A percentile compares a stretch with the other conserved stretches of the same genome.
phyloP scores from a whole-genome alignment of 2,113 vertebrate genomes.

The Dicerorhinus sumatrensis region DNA sequence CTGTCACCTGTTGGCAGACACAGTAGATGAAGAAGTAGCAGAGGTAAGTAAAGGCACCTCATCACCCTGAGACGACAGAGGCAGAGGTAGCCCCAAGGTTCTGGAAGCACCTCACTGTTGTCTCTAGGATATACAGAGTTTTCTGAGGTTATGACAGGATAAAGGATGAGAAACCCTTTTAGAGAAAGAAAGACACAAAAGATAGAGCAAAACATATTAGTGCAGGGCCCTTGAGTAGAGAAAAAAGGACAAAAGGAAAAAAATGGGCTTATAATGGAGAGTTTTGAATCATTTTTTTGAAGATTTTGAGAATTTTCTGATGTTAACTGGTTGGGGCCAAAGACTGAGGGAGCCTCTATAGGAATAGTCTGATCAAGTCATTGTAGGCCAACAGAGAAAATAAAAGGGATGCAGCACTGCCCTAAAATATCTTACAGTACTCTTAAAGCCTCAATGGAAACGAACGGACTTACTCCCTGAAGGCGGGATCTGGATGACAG shows the following conservation, averaged over 20 bases:
- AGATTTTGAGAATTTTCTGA: not conserved
- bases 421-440: not conserved
- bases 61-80: not conserved
- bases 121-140: not conserved
- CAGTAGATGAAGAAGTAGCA: not conserved
- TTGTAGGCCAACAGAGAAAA: not conserved
- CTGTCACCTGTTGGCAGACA: not conserved
- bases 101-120: not conserved
- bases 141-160: not conserved
- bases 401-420: not conserved
- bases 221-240: not conserved
- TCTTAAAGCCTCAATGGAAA: not conserved
- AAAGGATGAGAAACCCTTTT: not conserved
- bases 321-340: not conserved
- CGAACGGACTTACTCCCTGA: not conserved
- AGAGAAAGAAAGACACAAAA: not conserved
- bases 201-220: not conserved
- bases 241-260: not conserved
- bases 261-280: not conserved
- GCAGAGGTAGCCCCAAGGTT: not conserved
- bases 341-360: not conserved
- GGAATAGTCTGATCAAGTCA: not conserved
- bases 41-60: not conserved
- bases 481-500: not conserved
- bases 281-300: not conserved